These are phyloP conservation scores for Menura novaehollandiae DNA, from an alignment of 2,113 vertebrate genomes.

Conservation along the genomic window DNA sequence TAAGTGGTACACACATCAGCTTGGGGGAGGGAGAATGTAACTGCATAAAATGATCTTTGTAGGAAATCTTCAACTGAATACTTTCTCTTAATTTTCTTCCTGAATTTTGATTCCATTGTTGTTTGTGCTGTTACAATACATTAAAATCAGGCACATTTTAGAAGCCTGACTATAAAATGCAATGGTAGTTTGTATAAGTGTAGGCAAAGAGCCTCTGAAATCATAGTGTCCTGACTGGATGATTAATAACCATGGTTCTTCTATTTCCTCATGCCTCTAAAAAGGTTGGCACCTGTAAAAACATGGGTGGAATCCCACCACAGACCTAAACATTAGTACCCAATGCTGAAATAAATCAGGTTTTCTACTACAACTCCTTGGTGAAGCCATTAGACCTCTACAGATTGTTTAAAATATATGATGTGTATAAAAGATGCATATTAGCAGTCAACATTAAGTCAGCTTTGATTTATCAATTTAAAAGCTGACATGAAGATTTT, in stretches of 20 bases:
- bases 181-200: neutral
- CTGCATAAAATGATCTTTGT: neutral
- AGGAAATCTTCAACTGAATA: neutral
- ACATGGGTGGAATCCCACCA: neutral
- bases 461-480: neutral
- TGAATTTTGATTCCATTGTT: neutral
- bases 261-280: neutral
- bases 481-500: neutral
- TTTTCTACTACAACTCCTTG: neutral
- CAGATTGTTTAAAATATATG: neutral
- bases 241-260: neutral
- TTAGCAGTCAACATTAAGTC: neutral
- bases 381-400: neutral
- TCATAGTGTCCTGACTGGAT: neutral
- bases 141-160: neutral
- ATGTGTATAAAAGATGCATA: neutral
- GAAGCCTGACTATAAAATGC: neutral
- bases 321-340: neutral
- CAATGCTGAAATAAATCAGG: slow-evolving; percentile 4
- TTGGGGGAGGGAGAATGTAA: neutral
- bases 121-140: neutral
- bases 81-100: neutral
- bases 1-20: neutral
- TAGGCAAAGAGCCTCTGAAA: neutral
- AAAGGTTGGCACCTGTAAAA: too few species aligned